These are phyloP conservation scores for Phylloscopus whistleri DNA, from an alignment of 2,113 vertebrate species.

Conservation along the genomic window DNA sequence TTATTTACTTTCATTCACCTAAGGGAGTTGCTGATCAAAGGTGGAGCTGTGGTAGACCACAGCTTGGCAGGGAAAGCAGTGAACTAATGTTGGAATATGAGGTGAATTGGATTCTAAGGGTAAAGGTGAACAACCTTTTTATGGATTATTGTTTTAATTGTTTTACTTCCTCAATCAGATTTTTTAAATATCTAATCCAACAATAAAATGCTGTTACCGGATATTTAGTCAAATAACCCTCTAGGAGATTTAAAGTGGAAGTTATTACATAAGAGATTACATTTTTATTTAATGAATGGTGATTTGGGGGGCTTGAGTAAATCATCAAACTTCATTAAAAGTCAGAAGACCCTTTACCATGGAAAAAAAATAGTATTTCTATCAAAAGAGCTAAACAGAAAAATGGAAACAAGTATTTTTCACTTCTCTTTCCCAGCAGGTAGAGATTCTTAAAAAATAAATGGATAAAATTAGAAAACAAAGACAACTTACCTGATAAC, in stretches of 20 bases:
- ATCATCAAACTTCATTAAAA: fast-evolving
- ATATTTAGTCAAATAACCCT: neutral
- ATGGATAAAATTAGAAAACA: neutral
- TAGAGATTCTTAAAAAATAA: neutral
- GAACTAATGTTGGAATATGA: neutral
- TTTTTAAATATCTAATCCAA: neutral
- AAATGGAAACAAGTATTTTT: neutral
- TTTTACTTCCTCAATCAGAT: neutral
- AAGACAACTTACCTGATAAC: neutral
- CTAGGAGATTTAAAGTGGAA: neutral
- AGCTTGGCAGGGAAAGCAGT: neutral
- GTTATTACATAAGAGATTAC: neutral
- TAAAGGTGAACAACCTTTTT: neutral
- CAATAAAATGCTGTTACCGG: neutral
- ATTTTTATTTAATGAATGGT: neutral
- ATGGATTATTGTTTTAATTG: neutral
- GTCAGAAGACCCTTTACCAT: neutral
- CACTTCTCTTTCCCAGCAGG: neutral
- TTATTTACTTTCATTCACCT: neutral
- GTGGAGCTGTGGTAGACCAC: neutral
- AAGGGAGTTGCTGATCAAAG: neutral
- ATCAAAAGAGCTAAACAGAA: neutral
- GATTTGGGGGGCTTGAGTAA: neutral
- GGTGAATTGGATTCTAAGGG: neutral
- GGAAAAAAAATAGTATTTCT: neutral